Percentiles rank a stretch among this genome's conserved stretches.
phyloP scores from a whole-genome alignment of 2,888 invertebrate species.

The Lasioglossum vierecki region DNA sequence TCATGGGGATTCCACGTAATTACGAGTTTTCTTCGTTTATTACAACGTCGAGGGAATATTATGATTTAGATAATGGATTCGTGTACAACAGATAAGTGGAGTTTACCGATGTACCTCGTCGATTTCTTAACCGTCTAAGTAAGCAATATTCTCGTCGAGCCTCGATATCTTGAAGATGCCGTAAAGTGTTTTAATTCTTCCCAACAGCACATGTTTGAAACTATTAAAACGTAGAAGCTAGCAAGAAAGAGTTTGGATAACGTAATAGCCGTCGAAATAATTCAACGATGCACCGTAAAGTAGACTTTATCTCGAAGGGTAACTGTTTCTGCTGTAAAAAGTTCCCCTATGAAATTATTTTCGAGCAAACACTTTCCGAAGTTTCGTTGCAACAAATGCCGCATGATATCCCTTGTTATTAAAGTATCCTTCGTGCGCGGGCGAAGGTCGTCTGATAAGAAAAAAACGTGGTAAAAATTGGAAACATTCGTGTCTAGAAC shows the following conservation, averaged over 20 bases:
- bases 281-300: neutral
- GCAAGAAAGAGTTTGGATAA: neutral
- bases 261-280: neutral
- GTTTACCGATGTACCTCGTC: neutral
- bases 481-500: too few relatives aligned
- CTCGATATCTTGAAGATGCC: neutral
- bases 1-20: neutral
- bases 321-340: neutral
- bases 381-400: neutral
- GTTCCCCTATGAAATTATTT: neutral
- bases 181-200: neutral
- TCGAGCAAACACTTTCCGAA: neutral
- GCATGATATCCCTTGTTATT: neutral
- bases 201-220: neutral
- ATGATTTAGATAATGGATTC: neutral
- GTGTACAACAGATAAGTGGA: neutral
- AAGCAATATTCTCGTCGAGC: neutral
- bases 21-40: neutral
- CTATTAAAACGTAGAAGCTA: neutral
- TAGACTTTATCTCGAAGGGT: neutral
- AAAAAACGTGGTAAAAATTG: neutral
- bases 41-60: conserved; percentile 3
- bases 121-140: neutral
- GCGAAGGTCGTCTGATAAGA: neutral
- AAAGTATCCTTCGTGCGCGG: neutral